Evolutionary conservation across 2,113 vertebrate genomes (phyloP), one percentile per base, ranked within the genome.

Genomic region (Nycticorax nycticorax): DNA sequence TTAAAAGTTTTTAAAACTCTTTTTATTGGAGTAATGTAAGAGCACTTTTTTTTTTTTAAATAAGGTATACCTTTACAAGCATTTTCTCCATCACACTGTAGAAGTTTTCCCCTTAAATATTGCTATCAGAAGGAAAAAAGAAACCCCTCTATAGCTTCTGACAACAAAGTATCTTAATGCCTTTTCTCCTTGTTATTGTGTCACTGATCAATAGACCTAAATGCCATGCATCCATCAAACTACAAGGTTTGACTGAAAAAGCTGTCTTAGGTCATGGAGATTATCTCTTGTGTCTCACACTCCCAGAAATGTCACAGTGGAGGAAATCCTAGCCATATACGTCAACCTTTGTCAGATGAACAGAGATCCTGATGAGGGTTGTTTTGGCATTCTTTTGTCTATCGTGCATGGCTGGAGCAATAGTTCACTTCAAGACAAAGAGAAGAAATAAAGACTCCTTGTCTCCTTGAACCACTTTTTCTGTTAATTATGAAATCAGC

Each of bases 121-220:
- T 83, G 20, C 60, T 62, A 90, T 90, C 64, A 94, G 77, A 95
- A 95, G 43, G 81, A 86, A 69, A 86, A 88, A 33, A 94, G 80
- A 96, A 95, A 63, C 84, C 81, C 93, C 85, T 94, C 72, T 96
- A 94, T 82, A 97, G 89, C 96, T 97, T 97, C 41, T 98, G 98
- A 97, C 98, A 98, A 96, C 96, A 96, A 97, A 98, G 97, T 97
- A 98, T 98, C 98, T 98, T 86, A 91, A 95, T 95, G 92, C 53
- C 71, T 98, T 98, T 98, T 98, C 96, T 90, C 87, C 96, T 96
- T 96, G 88, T 97, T 98, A 94, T 91, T 71, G 91, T 98, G 97
- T 98, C 96, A 90, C 97, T 98, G 98, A 99, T 99, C 98, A 98
- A 99, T 98, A 97, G 64, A 88, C 87, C 96, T 94, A 98, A 99